Conservation (phyloP, 2,797 vertebrate species). For the Premnoplex brunnescens region DNA sequence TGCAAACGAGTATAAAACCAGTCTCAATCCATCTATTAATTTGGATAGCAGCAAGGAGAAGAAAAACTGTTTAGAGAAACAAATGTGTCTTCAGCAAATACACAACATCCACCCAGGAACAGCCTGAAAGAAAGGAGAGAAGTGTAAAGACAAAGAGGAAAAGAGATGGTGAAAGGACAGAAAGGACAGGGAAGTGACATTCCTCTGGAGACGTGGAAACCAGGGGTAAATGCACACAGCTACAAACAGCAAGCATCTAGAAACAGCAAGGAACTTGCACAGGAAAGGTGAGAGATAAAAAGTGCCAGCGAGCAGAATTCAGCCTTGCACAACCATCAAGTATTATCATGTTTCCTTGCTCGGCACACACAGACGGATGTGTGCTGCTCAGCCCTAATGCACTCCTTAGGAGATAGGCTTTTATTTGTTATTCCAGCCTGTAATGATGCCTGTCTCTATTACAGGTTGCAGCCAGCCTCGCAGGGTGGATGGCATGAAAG, state of each 20-base stretch:
- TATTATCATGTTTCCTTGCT: background rate
- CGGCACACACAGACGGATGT: fast-evolving
- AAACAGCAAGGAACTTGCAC: constrained; percentile 6
- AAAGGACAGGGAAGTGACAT: background rate
- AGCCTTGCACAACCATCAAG: background rate
- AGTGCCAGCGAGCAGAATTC: background rate
- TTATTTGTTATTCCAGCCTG: background rate
- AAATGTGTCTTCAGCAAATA: background rate
- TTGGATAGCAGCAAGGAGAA: background rate
- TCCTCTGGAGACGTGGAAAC: background rate
- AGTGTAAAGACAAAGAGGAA: background rate
- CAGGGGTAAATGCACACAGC: background rate
- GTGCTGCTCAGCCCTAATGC: background rate
- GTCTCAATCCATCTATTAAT: background rate
- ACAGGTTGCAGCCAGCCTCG: background rate
- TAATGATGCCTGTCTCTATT: background rate
- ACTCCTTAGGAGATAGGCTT: background rate
- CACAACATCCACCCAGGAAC: background rate
- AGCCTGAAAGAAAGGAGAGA: background rate
- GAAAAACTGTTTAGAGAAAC: background rate
- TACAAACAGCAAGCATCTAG: background rate
- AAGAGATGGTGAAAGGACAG: background rate
- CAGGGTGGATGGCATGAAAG: background rate
- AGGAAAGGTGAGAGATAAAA: constrained; percentile 48
- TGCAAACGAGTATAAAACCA: background rate